Evolutionary conservation across 2,113 vertebrate genomes (phyloP).

Genomic region (Furnarius figulus): DNA sequence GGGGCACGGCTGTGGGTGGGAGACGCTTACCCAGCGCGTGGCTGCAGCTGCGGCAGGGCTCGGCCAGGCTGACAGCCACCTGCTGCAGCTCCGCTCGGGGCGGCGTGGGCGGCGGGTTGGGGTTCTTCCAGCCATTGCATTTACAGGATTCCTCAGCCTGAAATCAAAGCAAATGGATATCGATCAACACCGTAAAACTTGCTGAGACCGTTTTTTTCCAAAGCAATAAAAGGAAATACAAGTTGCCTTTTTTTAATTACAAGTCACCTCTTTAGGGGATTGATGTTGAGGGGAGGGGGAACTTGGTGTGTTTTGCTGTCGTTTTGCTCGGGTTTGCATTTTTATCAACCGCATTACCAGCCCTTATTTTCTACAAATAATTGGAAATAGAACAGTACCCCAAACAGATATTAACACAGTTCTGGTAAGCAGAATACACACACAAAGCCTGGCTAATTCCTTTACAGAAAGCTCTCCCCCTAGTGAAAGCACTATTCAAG

Average conservation of each 20-base stretch:
- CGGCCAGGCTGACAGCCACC: constrained; percentile 82
- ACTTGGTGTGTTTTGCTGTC: background rate
- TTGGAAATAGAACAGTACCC: background rate
- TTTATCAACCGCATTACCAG: background rate
- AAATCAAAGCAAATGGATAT: background rate
- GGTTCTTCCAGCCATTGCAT: constrained; percentile 99
- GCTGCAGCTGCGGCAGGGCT: constrained; percentile 95
- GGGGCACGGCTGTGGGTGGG: accelerated
- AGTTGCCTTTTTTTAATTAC: background rate
- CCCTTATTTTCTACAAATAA: background rate
- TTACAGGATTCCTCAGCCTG: constrained; percentile 97
- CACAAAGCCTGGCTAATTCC: background rate
- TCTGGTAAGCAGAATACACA: background rate
- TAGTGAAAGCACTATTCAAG: background rate
- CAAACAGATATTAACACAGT: background rate
- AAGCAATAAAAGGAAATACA: background rate
- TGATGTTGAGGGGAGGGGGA: too few relatives aligned
- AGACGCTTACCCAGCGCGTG: constrained; percentile 85
- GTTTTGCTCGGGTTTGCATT: background rate
- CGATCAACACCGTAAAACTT: background rate
- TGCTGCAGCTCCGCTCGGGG: constrained; percentile 90
- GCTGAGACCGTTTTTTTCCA: accelerated
- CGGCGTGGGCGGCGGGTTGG: constrained; percentile 92
- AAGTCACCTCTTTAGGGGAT: background rate
- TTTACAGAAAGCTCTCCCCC: background rate